Evolutionary conservation across 2,113 vertebrate genomes (phyloP), one percentile per base, ranked within the genome.

Genomic region (Crotalus viridis): DNA sequence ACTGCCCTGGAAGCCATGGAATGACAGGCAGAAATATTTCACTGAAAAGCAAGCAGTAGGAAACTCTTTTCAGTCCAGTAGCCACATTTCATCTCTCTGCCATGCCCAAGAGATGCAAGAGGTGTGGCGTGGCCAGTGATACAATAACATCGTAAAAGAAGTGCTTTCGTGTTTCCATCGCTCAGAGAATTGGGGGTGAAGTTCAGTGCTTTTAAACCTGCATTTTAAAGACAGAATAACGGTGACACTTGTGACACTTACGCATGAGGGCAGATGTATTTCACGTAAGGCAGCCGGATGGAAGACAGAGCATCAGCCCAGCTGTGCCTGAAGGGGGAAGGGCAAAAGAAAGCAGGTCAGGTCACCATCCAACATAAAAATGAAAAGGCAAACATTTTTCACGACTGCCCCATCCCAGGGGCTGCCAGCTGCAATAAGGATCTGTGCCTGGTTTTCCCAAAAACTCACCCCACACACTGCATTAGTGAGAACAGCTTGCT

Each of bases 181-280:
- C 33, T 22, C 7, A 21, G 33, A 17, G 21, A 81, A 43, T 43
- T 81, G 74, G 17, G 17, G 7, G 6, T 10, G 33, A 81, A 21
- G 33, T 81, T 81, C 33, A 22, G 17, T 21, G 74, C 17, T 43
- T 81, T 43, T 22, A 21, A 89, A 43, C 69, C 17, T 85, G 91
- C 88, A 56, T 93, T 89, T 88, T 61, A 51, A 13, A 13, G 86
- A n/a, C 46, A 85, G 87, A 74, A 85, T 59, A 51, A 69, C 57
- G 28, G 91, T 3, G 5, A 90, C 94, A 99, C 99, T 99, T 95
- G 91, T 3, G 5, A 90, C 94, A 99, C 99, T 99, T 95, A 99
- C 99, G 99, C 99, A 5, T 99, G 98, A 94, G 99, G 99, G 95
- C 99, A 99, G 96, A 99, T 99, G 93, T 99, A 99, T 93, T 99